Evolutionary conservation across 2,888 invertebrate species (phyloP), one percentile per base, ranked within the genome.

Genomic region (Coleophora flavipennella): DNA sequence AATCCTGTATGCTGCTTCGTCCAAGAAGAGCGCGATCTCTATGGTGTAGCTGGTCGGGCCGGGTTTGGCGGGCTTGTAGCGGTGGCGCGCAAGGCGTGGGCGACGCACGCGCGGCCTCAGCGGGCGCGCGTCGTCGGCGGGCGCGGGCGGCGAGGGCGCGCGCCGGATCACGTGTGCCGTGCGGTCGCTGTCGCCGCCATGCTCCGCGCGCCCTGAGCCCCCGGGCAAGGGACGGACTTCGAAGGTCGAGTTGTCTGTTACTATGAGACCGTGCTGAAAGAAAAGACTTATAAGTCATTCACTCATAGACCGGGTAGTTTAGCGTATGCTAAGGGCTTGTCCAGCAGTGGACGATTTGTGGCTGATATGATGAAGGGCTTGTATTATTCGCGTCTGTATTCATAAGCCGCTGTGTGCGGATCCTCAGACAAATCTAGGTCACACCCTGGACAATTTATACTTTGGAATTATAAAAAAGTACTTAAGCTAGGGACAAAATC

Each of bases 21-120:
- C 93, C 51, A 93, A 87, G 66, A 93, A 93, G 32, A 93, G 68
- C 0, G 91, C 92, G 37, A 92, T 69, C 65, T 93, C 93, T 31
- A 92, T 77, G 2, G 90, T 91, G 44, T 90, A 81, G 41, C 72
- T 70, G 8, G 74, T 55, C 0, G 72, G 72, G 3, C 62, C 65
- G 2, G 63, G 62, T 36, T 71, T 69, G 20, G 48, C 39, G 11
- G 48, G 58, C 9, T 58, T 47, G 32, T 48, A 45, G 27, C 53
- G 50, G 29, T 39, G 50, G 29, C 39, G 42, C 10, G 44, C 37
- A 52, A 56, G 14, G 51, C 78, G 67, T 3, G 74, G 76, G 9
- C 65, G 60, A 7, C 74, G 64, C 26, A 54, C 58, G 25, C 67
- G 62, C 13, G 67, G 68, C 0, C 77, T 63, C 9, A 81, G 54